phyloP scores from a whole-genome alignment of 2,797 vertebrate genomes.

The Crenuchus spilurus region DNA sequence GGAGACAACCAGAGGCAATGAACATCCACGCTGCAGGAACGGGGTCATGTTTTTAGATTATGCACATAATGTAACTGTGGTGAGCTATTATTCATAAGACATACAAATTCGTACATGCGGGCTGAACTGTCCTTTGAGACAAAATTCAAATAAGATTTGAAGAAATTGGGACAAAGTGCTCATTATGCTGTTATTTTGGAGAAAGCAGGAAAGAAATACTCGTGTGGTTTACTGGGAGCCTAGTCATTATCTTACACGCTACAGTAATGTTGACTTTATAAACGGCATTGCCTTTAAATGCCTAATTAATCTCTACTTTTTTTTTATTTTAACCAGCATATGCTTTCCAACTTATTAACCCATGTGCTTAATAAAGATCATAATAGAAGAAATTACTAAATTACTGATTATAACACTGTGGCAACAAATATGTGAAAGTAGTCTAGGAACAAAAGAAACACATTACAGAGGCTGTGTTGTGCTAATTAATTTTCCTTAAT shows the following conservation, averaged over 20 bases:
- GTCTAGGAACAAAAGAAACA: not conserved
- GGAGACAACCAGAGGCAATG: slow-evolving; percentile 68
- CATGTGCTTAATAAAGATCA: not conserved
- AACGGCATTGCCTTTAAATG: not conserved
- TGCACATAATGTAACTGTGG: slow-evolving; percentile 59
- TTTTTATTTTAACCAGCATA: not conserved
- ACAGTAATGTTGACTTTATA: not conserved
- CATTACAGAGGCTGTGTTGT: too few species aligned
- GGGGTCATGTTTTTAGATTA: slow-evolving; percentile 73
- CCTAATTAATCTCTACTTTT: not conserved
- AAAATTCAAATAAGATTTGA: slow-evolving; percentile 78
- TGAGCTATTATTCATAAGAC: slow-evolving; percentile 68
- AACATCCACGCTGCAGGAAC: slow-evolving; percentile 65
- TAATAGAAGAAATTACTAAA: slow-evolving; percentile 15
- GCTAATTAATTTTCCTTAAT: slow-evolving; percentile 27
- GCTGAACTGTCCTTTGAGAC: slow-evolving; percentile 64
- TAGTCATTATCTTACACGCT: not conserved
- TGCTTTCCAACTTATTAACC: not conserved
- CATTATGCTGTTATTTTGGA: slow-evolving; percentile 55
- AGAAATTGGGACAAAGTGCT: slow-evolving; percentile 69
- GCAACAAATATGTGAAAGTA: slow-evolving; percentile 8
- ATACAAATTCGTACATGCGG: slow-evolving; percentile 65
- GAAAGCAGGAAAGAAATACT: slow-evolving; percentile 50
- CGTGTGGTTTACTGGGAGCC: not conserved
- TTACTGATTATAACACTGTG: not conserved